Evolutionary conservation across 2,113 vertebrate genomes (phyloP).

Genomic region (Dicaeum eximium): DNA sequence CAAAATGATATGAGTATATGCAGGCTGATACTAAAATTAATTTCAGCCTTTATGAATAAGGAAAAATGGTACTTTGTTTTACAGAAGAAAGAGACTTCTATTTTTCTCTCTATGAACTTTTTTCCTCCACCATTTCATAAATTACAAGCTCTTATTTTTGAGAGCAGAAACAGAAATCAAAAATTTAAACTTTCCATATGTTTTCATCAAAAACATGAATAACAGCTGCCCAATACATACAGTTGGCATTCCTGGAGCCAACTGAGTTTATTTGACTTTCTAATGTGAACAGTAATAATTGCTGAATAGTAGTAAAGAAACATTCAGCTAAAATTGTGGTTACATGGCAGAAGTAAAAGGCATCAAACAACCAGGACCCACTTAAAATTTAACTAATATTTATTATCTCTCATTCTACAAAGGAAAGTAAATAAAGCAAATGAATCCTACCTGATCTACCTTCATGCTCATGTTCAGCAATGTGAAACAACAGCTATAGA

Average conservation of each 20-base stretch:
- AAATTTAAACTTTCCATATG: not conserved
- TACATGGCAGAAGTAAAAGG: not conserved
- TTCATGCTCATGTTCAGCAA: not conserved
- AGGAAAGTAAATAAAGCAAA: not conserved
- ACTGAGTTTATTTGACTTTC: not conserved
- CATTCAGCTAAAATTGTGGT: not conserved
- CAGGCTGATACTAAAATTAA: not conserved
- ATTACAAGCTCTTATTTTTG: not conserved
- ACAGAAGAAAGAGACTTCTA: not conserved
- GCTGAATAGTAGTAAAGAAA: not conserved
- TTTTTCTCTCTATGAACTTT: not conserved
- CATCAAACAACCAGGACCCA: not conserved
- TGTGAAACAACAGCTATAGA: not conserved
- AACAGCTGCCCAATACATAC: not conserved
- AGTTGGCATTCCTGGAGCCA: not conserved
- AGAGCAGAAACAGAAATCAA: not conserved
- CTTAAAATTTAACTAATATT: not conserved
- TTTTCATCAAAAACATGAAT: not conserved
- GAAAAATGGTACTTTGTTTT: not conserved
- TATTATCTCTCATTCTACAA: not conserved
- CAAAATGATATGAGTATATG: not conserved
- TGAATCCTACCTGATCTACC: not conserved
- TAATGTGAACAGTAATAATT: not conserved
- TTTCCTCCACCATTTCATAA: not conserved
- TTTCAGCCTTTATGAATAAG: not conserved